A percentile compares a stretch with the other conserved stretches of the same genome.
phyloP scores from a whole-genome alignment of 2,888 invertebrate species.

The Cerastis rubricosa region DNA sequence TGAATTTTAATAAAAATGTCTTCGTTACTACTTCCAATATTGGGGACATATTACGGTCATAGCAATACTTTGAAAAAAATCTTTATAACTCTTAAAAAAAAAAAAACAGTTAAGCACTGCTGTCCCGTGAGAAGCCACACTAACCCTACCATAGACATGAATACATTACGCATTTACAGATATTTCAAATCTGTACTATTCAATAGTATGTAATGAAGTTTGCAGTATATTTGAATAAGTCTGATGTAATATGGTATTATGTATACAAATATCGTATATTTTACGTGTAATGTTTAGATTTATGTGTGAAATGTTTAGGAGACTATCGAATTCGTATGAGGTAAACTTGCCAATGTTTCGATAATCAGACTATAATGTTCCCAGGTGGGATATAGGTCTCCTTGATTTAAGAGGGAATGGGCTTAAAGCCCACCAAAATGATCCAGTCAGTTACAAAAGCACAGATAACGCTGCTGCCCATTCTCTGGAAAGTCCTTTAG shows the following conservation, averaged over 20 bases:
- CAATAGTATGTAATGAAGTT: conserved; percentile 69
- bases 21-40: background rate
- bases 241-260: conserved; percentile 54
- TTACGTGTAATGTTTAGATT: conserved; percentile 46
- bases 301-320: conserved; percentile 32
- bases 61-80: background rate
- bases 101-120: background rate
- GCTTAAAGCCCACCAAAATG: background rate
- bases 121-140: conserved; percentile 40
- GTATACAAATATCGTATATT: conserved; percentile 43
- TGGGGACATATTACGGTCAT: background rate
- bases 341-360: background rate
- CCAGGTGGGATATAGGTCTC: background rate
- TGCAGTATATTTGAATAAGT: conserved; percentile 64
- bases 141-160: conserved; percentile 45
- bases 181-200: conserved; percentile 66
- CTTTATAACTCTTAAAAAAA: background rate
- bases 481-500: too few species aligned
- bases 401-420: too few species aligned
- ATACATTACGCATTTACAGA: conserved; percentile 62
- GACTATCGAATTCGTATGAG: background rate
- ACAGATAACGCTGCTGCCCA: too few species aligned
- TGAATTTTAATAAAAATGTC: background rate
- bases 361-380: background rate
- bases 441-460: too few species aligned